Evolutionary conservation across 2,797 vertebrate genomes (phyloP), one percentile per base, ranked within the genome.

Genomic region (Sternarchorhynchus goeldii): DNA sequence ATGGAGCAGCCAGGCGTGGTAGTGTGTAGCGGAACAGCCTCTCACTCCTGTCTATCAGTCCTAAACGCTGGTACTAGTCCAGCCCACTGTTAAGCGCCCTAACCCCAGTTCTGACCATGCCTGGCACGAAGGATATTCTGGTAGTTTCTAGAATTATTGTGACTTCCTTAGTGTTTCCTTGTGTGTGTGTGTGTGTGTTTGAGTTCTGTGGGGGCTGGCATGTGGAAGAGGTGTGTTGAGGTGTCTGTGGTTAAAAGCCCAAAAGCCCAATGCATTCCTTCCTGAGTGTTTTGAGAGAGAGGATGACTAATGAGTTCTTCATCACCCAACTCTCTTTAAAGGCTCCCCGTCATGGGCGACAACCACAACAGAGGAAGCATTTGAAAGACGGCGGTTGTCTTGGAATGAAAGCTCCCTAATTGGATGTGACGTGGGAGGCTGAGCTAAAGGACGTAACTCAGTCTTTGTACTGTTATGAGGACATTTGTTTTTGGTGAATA

Each of bases 291-390:
- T 74, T 80, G 75, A 83, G 71, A 81, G 53, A 67, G 36, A 73
- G 67, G 75, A 73, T 81, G 58, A 82, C 20, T n/a, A 65, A 50
- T 73, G 29, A 58, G 32, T 58, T 83, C 81, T 80, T 85, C 62
- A 17, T 74, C 84, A 77, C 80, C 80, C 73, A n/a, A 12, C 83
- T 74, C 57, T 58, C 0, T 73, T 87, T 89, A 88, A 88, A 75
- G 50, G 80, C 58, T 81, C 76, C 76, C 90, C 84, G 83, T 90
- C 84, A 82, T 74, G 79, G 79, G 79, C 78, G 82, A 58, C 88
- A 88, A 89, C 90, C 90, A 85, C 90, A 91, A 79, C 83, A 86
- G 76, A 87, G 79, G 20, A 39, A 85, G 69, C 79, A 21, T 76
- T 84, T 85, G 79, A 85, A 86, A 84, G 75, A 77, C 77, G 62